Conservation (phyloP, 2,113 vertebrate genomes). For the Oxyruncus cristatus region DNA sequence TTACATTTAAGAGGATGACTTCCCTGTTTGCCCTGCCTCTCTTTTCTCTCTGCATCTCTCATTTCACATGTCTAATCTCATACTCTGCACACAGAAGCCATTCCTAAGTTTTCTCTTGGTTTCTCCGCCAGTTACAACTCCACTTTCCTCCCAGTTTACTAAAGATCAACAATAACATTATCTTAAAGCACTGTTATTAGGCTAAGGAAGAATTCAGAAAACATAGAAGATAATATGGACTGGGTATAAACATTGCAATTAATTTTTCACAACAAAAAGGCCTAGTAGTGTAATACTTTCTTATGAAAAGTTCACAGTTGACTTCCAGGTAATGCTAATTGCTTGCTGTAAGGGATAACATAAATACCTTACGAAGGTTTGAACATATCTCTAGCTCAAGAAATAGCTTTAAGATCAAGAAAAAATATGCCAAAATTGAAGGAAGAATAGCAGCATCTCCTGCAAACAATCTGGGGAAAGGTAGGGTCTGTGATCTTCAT, state of each 20-base stretch:
- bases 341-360: neutral
- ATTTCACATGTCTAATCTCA: neutral
- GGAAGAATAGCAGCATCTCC: neutral
- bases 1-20: neutral
- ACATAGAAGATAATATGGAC: neutral
- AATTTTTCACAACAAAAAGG: neutral
- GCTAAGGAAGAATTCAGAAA: neutral
- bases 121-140: neutral
- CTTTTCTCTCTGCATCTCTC: neutral
- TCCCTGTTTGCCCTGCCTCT: neutral
- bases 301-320: neutral
- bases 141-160: neutral
- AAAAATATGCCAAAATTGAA: neutral
- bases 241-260: neutral
- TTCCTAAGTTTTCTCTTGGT: neutral
- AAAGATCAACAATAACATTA: neutral
- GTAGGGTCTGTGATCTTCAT: neutral
- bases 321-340: neutral
- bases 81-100: neutral
- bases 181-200: neutral
- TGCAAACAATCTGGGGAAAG: neutral
- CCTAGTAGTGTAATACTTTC: neutral
- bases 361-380: neutral
- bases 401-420: neutral
- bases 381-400: neutral